A percentile compares a stretch with the other conserved stretches of the same genome.
Conservation (phyloP, 1,140 invertebrate genomes). For the Drosophila cardini region DNA sequence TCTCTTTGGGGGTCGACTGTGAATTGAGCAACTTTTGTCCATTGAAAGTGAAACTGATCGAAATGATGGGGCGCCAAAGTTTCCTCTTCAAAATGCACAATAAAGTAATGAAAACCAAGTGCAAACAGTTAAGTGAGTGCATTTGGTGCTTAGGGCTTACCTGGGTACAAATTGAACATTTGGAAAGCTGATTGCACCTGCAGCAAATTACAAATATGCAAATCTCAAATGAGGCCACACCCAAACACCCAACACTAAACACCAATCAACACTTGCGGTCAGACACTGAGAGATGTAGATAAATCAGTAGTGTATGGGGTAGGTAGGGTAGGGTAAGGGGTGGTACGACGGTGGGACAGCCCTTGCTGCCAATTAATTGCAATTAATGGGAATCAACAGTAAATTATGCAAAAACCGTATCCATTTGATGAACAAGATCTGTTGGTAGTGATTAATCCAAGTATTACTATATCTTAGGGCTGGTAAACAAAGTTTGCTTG, state of each 20-base stretch:
- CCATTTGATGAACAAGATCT: slow-evolving; percentile 70
- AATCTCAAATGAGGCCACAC: slow-evolving; percentile 64
- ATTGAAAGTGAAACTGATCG: slow-evolving; percentile 77
- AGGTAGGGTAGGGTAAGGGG: neutral
- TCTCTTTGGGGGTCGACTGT: slow-evolving; percentile 45
- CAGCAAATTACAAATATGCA: slow-evolving; percentile 57
- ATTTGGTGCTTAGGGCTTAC: slow-evolving; percentile 46
- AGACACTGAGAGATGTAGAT: neutral
- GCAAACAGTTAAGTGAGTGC: neutral
- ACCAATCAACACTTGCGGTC: slow-evolving; percentile 71
- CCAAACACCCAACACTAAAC: slow-evolving; percentile 62
- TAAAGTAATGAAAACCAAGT: slow-evolving; percentile 23
- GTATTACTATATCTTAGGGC: slow-evolving; percentile 31
- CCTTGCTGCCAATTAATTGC: slow-evolving; percentile 76
- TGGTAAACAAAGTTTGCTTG: neutral
- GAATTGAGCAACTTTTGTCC: slow-evolving; percentile 72
- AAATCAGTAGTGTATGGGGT: neutral
- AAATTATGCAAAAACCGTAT: slow-evolving; percentile 70
- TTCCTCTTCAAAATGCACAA: slow-evolving; percentile 50
- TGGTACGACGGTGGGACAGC: slow-evolving; percentile 24
- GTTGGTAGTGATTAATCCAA: slow-evolving; percentile 44
- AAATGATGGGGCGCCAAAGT: slow-evolving; percentile 51
- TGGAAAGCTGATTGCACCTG: slow-evolving; percentile 52
- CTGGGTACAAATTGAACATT: slow-evolving; percentile 26
- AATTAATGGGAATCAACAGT: slow-evolving; percentile 60